phyloP scores from a whole-genome alignment of 2,888 invertebrate species.

The Hyles lineata region DNA sequence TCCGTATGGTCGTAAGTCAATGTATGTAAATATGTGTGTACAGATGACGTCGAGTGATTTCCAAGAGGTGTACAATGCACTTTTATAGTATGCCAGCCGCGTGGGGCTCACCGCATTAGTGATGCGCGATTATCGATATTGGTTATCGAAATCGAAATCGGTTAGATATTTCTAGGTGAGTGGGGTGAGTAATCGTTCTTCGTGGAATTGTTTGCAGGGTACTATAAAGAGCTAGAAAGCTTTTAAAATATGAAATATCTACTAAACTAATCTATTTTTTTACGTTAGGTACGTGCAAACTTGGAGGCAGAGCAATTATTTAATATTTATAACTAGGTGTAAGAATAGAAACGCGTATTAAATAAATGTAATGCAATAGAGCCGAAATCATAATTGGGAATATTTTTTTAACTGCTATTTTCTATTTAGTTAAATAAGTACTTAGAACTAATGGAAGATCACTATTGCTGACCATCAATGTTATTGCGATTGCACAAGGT shows the following conservation, averaged over 20 bases:
- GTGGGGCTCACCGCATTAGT: conserved; percentile 61
- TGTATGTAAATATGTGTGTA: conserved; percentile 51
- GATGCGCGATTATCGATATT: conserved; percentile 37
- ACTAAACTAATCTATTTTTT: no score
- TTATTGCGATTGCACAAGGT: neutral
- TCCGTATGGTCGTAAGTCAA: conserved; percentile 28
- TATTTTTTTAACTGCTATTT: no score
- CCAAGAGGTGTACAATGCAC: conserved; percentile 78
- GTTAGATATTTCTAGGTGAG: neutral
- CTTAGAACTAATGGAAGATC: no score
- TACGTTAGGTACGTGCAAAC: no score
- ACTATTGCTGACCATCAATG: neutral
- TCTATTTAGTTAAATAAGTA: no score
- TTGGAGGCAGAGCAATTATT: no score
- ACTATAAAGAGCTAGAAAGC: neutral
- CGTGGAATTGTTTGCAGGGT: neutral
- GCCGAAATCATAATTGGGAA: no score
- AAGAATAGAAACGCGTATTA: no score
- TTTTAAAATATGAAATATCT: no score
- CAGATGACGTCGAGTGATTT: conserved; percentile 65
- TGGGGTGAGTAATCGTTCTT: neutral
- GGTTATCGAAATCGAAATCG: neutral
- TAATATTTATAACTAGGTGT: no score
- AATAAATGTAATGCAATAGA: no score
- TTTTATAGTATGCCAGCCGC: conserved; percentile 76